Base-by-base conservation (phyloP, 2,888 invertebrate genomes). In the Nemoura dubitans region DNA sequence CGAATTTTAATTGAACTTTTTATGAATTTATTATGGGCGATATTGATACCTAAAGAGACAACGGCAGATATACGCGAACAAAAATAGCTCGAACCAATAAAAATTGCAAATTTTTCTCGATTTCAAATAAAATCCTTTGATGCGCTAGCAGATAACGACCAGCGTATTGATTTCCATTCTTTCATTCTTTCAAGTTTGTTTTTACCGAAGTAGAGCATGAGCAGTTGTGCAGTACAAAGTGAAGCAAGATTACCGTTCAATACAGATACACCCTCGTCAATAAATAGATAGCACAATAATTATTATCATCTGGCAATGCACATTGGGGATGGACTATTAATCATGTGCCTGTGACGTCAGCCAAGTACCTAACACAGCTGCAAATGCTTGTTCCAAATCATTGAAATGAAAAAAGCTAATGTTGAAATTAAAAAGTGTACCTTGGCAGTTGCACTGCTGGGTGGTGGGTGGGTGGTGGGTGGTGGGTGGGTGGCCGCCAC, bases 331-430 rank as follows among this genome's bases (percentile, higher is more conserved):
- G 26, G 25, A 81, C 81, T 6, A 81, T 81, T 81, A 81, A 81
- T 81, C 28, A 81, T 5, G 29, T 29, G 81, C 6, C 81, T 28
- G 2, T 29, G 81, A 30, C 81, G 30, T 7, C 81, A 81, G 10
- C 42, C 43, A n/a, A 36, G 27, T 30, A 42, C 83, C n/a, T 36
- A 26, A 82, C 30, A 83, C 83, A 36, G 83, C 43, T 83, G 83
- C 83, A 83, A 83, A 36, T 83, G 42, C 83, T 36, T 36, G 30
- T 30, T 36, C 83, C 83, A 36, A 83, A 42, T 83, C 30, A 83
- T 83, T 42, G 42, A 83, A 83, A 83, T 83, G 42, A 30, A 83
- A 83, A 83, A 43, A 83, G 81, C 10, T 30, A 83, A 83, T 43
- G 78, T 14, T 26, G 28, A 78, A 78, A 78, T 78, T 78, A 78